Conservation (phyloP, 23 tunicate genomes). For the Clavelina lepadiformis region DNA sequence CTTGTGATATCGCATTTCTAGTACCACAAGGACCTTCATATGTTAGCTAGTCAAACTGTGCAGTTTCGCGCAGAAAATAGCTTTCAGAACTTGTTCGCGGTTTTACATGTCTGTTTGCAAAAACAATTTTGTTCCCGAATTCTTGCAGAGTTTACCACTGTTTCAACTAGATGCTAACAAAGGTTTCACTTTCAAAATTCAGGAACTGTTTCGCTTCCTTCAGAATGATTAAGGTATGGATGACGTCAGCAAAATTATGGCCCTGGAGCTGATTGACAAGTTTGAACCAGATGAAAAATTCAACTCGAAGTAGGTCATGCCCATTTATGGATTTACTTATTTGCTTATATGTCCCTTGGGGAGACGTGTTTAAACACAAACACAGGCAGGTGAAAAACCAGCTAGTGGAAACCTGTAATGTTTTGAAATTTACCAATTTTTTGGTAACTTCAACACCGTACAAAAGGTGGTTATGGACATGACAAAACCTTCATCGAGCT, state of each 20-base stretch:
- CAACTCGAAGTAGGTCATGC: slow-evolving; percentile 15
- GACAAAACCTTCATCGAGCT: slow-evolving; percentile 63
- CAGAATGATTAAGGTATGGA: slow-evolving; percentile 23
- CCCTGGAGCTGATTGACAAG: slow-evolving; percentile 16
- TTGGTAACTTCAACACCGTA: too few relatives aligned
- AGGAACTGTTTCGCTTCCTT: slow-evolving; percentile 47
- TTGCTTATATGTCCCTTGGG: slow-evolving; percentile 25
- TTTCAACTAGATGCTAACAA: neutral
- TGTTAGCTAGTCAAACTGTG: too few relatives aligned
- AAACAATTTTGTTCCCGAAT: too few relatives aligned
- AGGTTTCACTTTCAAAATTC: neutral
- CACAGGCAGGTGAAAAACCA: slow-evolving; percentile 15
- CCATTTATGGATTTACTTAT: slow-evolving; percentile 52
- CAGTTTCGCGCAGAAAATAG: too few relatives aligned
- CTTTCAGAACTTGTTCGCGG: too few relatives aligned
- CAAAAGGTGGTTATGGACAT: slow-evolving; percentile 52
- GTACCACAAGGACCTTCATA: too few relatives aligned
- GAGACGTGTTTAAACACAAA: slow-evolving; percentile 29
- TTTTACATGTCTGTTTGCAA: too few relatives aligned
- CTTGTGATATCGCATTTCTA: too few relatives aligned
- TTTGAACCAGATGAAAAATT: slow-evolving; percentile 50
- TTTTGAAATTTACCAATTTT: neutral
- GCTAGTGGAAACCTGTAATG: neutral
- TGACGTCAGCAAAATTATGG: slow-evolving; percentile 19
- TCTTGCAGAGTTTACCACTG: too few relatives aligned